Percentiles rank a stretch among this genome's conserved stretches.
These are phyloP conservation scores for Tragelaphus eurycerus DNA, from an alignment of 2,797 vertebrate species.

Conservation along the genomic window DNA sequence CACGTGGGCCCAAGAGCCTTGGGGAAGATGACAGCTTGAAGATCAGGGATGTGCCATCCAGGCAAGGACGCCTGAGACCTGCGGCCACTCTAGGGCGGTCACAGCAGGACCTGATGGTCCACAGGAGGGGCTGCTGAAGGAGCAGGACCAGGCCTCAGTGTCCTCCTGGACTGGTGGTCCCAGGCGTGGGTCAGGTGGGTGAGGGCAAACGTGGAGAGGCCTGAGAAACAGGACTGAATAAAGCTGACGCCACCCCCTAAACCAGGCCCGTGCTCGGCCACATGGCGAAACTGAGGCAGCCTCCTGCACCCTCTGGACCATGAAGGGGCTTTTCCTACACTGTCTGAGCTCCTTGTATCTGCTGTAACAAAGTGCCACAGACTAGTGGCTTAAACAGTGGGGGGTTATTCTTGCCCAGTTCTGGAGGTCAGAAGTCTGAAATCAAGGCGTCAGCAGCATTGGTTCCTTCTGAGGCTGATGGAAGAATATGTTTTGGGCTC, in stretches of 20 bases:
- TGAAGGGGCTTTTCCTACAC: not conserved
- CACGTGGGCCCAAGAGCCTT: not conserved
- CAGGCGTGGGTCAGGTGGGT: not conserved
- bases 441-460: rapidly evolving
- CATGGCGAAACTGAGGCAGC: not conserved
- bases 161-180: not conserved
- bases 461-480: not conserved
- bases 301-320: not conserved
- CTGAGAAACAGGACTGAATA: not conserved
- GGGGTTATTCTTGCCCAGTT: not conserved
- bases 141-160: rapidly evolving
- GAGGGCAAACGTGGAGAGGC: rapidly evolving
- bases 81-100: rapidly evolving
- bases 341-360: no score
- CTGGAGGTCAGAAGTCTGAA: not conserved
- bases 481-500: not conserved
- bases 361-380: not conserved
- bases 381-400: not conserved
- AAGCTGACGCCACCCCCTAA: not conserved
- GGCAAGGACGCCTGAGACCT: not conserved
- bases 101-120: rapidly evolving
- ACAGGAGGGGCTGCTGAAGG: not conserved
- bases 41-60: not conserved
- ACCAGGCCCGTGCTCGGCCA: not conserved
- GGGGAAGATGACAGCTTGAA: no score